Evolutionary conservation across 2,888 invertebrate species (phyloP).

Genomic region (Pherbina coryleti): DNA sequence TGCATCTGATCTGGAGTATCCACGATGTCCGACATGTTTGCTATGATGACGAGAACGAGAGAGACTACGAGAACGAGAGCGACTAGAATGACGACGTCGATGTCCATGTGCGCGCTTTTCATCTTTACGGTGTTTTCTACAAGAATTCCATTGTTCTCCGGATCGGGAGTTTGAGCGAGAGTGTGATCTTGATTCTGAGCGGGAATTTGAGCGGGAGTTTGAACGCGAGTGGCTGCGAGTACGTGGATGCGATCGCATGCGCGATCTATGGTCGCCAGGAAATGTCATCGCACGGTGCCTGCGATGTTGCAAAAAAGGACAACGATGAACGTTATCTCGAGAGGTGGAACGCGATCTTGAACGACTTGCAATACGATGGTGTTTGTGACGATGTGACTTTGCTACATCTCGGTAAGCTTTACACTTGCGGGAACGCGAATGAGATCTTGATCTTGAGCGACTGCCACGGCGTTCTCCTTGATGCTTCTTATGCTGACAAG

Average conservation of each 20-base stretch:
- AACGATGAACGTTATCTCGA: neutral
- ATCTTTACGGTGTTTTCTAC: neutral
- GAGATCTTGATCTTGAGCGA: neutral
- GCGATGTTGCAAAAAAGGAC: neutral
- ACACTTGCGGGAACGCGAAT: constrained; percentile 16
- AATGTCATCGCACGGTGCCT: neutral
- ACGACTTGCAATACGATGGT: constrained; percentile 21
- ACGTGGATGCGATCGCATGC: neutral
- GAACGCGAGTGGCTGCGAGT: constrained; percentile 25
- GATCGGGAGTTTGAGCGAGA: constrained; percentile 21
- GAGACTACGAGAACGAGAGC: constrained; percentile 32
- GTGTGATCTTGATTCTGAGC: constrained; percentile 14
- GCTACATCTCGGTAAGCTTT: neutral
- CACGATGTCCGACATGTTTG: constrained; percentile 8
- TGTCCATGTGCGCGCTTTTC: constrained; percentile 27
- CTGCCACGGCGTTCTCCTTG: constrained; percentile 22
- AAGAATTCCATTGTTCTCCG: neutral
- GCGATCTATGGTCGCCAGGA: no score
- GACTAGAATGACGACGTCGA: constrained; percentile 18
- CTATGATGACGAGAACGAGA: constrained; percentile 11
- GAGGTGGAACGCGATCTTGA: constrained; percentile 30
- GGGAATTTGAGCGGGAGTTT: neutral
- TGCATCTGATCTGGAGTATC: neutral
- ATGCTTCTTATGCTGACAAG: neutral
- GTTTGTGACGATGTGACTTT: constrained; percentile 14